Conservation (phyloP, 1,140 invertebrate genomes). For the Zaprionus nigranus region DNA sequence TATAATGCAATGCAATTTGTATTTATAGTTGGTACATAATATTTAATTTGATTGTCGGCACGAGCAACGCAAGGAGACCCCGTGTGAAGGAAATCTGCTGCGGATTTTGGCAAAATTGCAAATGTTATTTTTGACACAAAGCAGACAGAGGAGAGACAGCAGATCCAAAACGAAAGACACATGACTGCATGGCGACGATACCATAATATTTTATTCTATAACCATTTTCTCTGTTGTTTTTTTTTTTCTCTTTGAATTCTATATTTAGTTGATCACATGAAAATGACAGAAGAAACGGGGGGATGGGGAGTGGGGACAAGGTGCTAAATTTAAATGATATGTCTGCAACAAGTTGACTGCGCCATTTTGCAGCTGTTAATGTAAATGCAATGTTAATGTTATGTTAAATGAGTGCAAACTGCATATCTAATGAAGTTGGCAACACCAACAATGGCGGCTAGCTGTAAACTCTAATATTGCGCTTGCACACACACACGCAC, state of each 20-base stretch:
- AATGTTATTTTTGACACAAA: slow-evolving; percentile 61
- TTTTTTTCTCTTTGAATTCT: slow-evolving; percentile 21
- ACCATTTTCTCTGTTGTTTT: slow-evolving; percentile 24
- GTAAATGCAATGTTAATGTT: slow-evolving; percentile 37
- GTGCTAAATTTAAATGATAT: slow-evolving; percentile 58
- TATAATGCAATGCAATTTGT: slow-evolving; percentile 10
- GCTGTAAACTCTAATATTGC: slow-evolving; percentile 34
- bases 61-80: slow-evolving; percentile 26
- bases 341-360: slow-evolving; percentile 40
- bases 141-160: background rate
- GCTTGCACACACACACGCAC: background rate
- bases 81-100: slow-evolving; percentile 15
- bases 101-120: slow-evolving; percentile 73
- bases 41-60: slow-evolving; percentile 34
- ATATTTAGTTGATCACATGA: slow-evolving; percentile 53
- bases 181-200: slow-evolving; percentile 53
- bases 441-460: slow-evolving; percentile 10
- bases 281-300: slow-evolving; percentile 15
- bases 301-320: background rate
- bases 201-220: slow-evolving; percentile 8
- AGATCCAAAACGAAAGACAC: slow-evolving; percentile 38
- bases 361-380: slow-evolving; percentile 35
- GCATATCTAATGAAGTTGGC: slow-evolving; percentile 26
- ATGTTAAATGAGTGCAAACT: slow-evolving; percentile 27
- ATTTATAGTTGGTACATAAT: slow-evolving; percentile 21